Evolutionary conservation across 2,113 vertebrate genomes (phyloP).

Genomic region (Pampusana beccarii): DNA sequence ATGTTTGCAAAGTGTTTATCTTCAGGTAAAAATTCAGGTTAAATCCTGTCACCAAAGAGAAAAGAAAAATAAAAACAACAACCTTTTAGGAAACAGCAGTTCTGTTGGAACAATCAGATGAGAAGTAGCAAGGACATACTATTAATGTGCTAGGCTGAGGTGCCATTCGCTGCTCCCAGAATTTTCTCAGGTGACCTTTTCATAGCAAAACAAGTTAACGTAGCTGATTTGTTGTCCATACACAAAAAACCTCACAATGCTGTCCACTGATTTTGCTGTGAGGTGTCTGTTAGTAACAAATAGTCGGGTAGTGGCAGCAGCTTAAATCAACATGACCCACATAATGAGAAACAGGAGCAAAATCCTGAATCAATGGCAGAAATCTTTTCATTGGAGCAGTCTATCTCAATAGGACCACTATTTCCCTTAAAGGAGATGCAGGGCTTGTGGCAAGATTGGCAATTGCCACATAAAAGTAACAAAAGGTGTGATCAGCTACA

Average conservation of each 20-base stretch:
- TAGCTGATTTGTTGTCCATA: background rate
- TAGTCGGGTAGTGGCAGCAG: background rate
- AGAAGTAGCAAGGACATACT: background rate
- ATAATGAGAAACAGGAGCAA: background rate
- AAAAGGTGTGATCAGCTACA: background rate
- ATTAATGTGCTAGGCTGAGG: background rate
- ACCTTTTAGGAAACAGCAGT: background rate
- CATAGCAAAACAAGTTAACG: background rate
- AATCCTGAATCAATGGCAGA: background rate
- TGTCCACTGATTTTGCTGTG: background rate
- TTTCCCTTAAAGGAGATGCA: background rate
- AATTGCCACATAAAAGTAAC: background rate
- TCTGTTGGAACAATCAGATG: background rate
- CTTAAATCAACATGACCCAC: background rate
- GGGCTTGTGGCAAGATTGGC: rapidly evolving
- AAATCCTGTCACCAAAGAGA: background rate
- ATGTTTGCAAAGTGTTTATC: background rate
- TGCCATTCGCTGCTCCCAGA: background rate
- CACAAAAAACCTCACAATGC: background rate
- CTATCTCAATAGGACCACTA: background rate
- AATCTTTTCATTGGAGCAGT: background rate
- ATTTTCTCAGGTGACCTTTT: background rate
- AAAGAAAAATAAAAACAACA: background rate
- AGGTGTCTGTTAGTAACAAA: background rate
- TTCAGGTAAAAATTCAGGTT: background rate